phyloP scores from a whole-genome alignment of 2,797 vertebrate species.

The Anabacerthia variegaticeps region DNA sequence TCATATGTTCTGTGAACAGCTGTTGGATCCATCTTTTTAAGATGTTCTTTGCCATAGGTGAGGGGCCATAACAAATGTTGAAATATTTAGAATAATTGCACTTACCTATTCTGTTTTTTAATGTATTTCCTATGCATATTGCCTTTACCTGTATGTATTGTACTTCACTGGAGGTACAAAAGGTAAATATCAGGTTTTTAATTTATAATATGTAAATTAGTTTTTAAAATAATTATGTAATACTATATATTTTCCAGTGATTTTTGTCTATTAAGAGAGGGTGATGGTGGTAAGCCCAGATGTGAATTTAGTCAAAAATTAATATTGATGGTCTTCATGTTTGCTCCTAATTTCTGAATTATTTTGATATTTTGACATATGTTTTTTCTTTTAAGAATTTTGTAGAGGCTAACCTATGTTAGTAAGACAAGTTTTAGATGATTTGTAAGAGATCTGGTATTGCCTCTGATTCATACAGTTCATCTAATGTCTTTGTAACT shows the following conservation, averaged over 20 bases:
- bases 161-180: not conserved
- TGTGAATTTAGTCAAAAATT: not conserved
- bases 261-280: not conserved
- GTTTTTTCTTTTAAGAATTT: not conserved
- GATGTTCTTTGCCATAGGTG: not conserved
- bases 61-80: not conserved
- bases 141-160: slow-evolving; percentile 11
- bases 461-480: slow-evolving; percentile 22
- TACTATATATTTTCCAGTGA: not conserved
- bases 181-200: not conserved
- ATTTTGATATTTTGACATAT: not conserved
- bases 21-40: slow-evolving; percentile 27
- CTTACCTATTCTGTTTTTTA: not conserved
- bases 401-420: not conserved
- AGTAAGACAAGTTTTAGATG: not conserved
- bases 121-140: slow-evolving; percentile 16
- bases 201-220: not conserved
- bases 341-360: not conserved
- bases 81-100: slow-evolving; percentile 23
- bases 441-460: slow-evolving; percentile 45
- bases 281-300: not conserved
- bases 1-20: slow-evolving; percentile 47
- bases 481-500: slow-evolving; percentile 43
- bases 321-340: not conserved
- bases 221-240: not conserved